phyloP scores from a whole-genome alignment of 1,140 invertebrate genomes.

The fruit fly (Drosophila melanogaster) region Release_6_plus_ISO1_MT NT_033779.5:3594501-3595000 shows the following conservation, averaged over 20 bases:
- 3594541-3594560: constrained; percentile 65
- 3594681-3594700: constrained; percentile 52
- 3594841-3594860: background rate
- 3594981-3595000: constrained; percentile 23
- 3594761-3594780: background rate
- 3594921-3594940: constrained; percentile 17
- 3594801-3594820: too few relatives aligned
- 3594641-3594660: constrained; percentile 24
- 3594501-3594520: constrained; percentile 74
- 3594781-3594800: too few relatives aligned
- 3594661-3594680: constrained; percentile 82
- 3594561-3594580: constrained; percentile 61
- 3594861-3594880: background rate
- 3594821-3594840: too few relatives aligned
- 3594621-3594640: background rate
- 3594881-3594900: constrained; percentile 4
- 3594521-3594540: constrained; percentile 7
- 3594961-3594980: constrained; percentile 35
- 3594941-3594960: constrained; percentile 27
- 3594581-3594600: constrained; percentile 33
- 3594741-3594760: background rate
- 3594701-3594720: background rate
- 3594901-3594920: constrained; percentile 5
- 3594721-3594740: constrained; percentile 8
- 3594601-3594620: constrained; percentile 9